A percentile compares a stretch with the other conserved stretches of the same genome.
phyloP scores from a whole-genome alignment of 2,113 vertebrate species.

The Loxodonta africana region DNA sequence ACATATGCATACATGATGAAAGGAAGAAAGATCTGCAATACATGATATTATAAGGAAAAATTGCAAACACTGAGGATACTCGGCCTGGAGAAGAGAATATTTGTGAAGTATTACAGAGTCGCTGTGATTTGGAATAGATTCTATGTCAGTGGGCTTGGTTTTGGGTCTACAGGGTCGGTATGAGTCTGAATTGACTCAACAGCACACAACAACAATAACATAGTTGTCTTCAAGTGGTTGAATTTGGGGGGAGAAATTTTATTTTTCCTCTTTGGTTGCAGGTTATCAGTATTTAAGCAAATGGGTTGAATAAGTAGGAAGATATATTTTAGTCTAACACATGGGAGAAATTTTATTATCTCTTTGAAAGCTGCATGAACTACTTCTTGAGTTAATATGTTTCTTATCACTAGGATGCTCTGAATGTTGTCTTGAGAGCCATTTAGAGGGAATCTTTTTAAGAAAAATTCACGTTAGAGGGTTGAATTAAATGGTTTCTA shows the following conservation, averaged over 20 bases:
- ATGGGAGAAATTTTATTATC: background rate
- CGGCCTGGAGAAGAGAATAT: background rate
- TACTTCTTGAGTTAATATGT: background rate
- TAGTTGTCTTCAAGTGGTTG: background rate
- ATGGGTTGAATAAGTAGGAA: background rate
- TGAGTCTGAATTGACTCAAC: background rate
- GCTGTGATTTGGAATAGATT: too few relatives aligned
- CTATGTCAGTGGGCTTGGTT: too few relatives aligned
- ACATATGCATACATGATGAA: background rate
- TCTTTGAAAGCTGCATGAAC: slow-evolving; percentile 37
- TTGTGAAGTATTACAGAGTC: background rate
- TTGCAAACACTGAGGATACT: background rate
- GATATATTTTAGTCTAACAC: background rate
- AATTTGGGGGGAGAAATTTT: background rate
- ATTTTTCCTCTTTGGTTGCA: background rate
- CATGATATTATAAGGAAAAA: background rate
- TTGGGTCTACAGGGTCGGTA: too few relatives aligned
- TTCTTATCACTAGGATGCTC: background rate
- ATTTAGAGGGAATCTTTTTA: background rate
- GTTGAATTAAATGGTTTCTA: background rate
- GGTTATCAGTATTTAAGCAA: slow-evolving; percentile 2
- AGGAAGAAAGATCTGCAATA: background rate
- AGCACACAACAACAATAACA: background rate
- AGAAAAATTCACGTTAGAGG: slow-evolving; percentile 37
- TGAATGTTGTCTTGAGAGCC: background rate